Conservation (phyloP, 2,888 invertebrate genomes). For the Acleris cristana region DNA sequence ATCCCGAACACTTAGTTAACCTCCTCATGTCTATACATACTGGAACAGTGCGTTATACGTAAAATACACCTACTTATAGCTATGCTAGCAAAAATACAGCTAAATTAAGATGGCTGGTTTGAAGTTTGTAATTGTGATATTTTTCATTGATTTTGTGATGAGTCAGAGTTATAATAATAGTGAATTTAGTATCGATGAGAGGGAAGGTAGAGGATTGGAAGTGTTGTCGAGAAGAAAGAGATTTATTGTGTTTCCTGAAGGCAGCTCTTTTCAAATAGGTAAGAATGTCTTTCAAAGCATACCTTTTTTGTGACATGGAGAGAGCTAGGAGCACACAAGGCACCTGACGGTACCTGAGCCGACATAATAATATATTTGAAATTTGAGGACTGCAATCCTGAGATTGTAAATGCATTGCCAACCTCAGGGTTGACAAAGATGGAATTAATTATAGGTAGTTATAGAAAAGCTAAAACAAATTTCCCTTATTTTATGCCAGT, state of each 20-base stretch:
- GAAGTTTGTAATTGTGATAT: neutral
- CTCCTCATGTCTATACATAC: constrained; percentile 11
- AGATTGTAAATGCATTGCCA: too few relatives aligned
- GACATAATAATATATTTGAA: too few relatives aligned
- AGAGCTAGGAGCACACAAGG: too few relatives aligned
- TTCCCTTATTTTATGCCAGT: too few relatives aligned
- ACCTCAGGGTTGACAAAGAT: too few relatives aligned
- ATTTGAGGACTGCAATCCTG: too few relatives aligned
- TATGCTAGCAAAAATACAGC: neutral
- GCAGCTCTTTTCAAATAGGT: constrained; percentile 85
- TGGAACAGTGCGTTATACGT: constrained; percentile 7
- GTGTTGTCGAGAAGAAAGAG: constrained; percentile 81
- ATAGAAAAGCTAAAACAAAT: too few relatives aligned
- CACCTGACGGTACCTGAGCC: too few relatives aligned
- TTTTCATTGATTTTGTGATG: neutral
- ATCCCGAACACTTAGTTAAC: constrained; percentile 8
- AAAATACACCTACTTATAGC: neutral
- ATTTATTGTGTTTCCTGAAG: constrained; percentile 84
- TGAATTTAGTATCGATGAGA: constrained; percentile 23
- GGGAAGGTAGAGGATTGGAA: constrained; percentile 45
- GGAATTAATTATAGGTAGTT: too few relatives aligned
- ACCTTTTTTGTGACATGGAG: too few relatives aligned
- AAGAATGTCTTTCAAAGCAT: constrained; percentile 43
- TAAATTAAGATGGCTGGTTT: constrained; percentile 2
- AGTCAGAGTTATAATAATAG: constrained; percentile 16